These are phyloP conservation scores for Bubo scandiacus DNA, from an alignment of 2,113 vertebrate genomes.

Conservation along the genomic window DNA sequence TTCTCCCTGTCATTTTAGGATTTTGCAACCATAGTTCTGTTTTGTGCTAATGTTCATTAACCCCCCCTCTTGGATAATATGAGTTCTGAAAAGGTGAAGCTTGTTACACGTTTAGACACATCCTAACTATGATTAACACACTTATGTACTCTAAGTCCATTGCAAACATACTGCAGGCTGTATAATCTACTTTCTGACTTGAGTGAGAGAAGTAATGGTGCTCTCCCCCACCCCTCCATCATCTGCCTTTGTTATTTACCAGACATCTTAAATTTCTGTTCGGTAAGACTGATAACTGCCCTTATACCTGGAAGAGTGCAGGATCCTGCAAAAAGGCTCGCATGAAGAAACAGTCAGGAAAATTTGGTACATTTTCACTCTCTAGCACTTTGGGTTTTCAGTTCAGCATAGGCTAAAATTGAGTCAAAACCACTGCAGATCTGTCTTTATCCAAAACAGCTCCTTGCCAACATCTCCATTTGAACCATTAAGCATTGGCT, in stretches of 20 bases:
- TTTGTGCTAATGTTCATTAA: constrained; percentile 28
- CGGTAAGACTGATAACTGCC: not conserved
- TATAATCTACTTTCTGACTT: not conserved
- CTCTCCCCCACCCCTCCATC: not conserved
- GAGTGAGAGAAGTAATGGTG: not conserved
- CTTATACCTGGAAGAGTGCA: not conserved
- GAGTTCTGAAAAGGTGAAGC: not conserved
- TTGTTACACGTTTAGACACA: not conserved
- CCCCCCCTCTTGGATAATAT: not conserved
- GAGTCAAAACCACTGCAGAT: constrained; percentile 2
- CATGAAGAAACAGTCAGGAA: not conserved
- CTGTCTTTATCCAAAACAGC: constrained; percentile 4
- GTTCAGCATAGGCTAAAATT: not conserved
- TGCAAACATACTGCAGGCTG: not conserved
- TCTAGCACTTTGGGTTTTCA: not conserved
- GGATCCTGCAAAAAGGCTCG: not conserved
- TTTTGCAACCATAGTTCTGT: constrained; percentile 4
- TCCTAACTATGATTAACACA: constrained; percentile 10
- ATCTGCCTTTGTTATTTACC: not conserved
- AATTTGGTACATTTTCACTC: not conserved
- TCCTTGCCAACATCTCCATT: constrained; percentile 48
- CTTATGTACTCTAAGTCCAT: not conserved
- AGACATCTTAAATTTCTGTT: constrained; percentile 12
- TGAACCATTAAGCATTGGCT: constrained; percentile 43
- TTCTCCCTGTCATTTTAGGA: not conserved